A percentile compares a stretch with the other conserved stretches of the same genome.
Conservation (phyloP, 1,140 invertebrate species). For the Dreissena polymorpha region DNA sequence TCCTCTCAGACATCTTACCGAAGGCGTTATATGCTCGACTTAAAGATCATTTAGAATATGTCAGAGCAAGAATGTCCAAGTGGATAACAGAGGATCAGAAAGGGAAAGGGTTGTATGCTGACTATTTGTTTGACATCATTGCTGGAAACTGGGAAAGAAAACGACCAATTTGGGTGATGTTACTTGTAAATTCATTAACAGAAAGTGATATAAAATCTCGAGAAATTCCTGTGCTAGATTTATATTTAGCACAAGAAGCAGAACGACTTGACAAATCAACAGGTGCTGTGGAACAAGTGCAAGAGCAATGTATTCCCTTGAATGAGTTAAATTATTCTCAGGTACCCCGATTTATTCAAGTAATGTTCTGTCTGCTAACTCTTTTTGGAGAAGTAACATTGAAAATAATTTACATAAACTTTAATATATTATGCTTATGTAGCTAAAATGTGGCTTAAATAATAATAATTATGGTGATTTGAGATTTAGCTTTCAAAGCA, state of each 20-base stretch:
- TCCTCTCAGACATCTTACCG: slow-evolving; percentile 80
- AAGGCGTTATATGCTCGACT: slow-evolving; percentile 80
- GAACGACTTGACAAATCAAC: slow-evolving; percentile 80
- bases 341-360: slow-evolving; percentile 72
- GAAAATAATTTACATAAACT: no score
- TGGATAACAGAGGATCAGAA: slow-evolving; percentile 82
- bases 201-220: slow-evolving; percentile 81
- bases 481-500: no score
- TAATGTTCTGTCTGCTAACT: no score
- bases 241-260: slow-evolving; percentile 82
- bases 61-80: slow-evolving; percentile 77
- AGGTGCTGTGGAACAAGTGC: slow-evolving; percentile 82
- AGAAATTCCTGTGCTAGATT: slow-evolving; percentile 82
- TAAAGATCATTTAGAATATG: slow-evolving; percentile 81
- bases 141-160: slow-evolving; percentile 83
- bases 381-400: no score
- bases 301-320: slow-evolving; percentile 83
- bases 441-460: no score
- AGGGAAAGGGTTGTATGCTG: slow-evolving; percentile 80
- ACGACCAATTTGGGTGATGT: slow-evolving; percentile 83
- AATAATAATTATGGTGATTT: no score
- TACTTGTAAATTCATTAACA: slow-evolving; percentile 83
- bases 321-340: slow-evolving; percentile 82
- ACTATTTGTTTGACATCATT: slow-evolving; percentile 82
- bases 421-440: no score